phyloP scores from a whole-genome alignment of 2,113 vertebrate genomes.

The Loxodonta africana region DNA sequence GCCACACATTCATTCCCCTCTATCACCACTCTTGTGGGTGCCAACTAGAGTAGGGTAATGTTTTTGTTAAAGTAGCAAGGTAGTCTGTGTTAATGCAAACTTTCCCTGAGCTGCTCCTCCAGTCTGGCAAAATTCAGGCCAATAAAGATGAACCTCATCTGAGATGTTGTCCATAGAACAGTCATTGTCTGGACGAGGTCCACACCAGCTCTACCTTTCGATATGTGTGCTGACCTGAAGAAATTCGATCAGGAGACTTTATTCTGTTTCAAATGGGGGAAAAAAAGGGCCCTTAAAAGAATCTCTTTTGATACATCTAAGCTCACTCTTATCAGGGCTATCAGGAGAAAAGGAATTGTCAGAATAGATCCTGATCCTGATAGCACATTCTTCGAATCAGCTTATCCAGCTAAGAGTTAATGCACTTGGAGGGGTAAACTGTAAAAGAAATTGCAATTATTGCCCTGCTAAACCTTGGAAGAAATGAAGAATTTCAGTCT shows the following conservation, averaged over 20 bases:
- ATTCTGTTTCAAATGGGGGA: neutral
- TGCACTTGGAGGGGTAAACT: slow-evolving; percentile 22
- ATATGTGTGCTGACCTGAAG: slow-evolving; percentile 53
- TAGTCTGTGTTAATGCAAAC: neutral
- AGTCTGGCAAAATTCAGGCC: slow-evolving; percentile 67
- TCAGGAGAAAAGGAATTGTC: slow-evolving; percentile 63
- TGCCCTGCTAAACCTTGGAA: slow-evolving; percentile 71
- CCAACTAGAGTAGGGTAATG: neutral
- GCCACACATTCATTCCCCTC: neutral
- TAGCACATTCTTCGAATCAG: slow-evolving; percentile 52
- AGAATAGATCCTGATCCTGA: slow-evolving; percentile 63
- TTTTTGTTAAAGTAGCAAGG: slow-evolving; percentile 44
- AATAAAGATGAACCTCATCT: slow-evolving; percentile 33
- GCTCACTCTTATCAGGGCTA: slow-evolving; percentile 22
- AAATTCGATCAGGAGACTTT: slow-evolving; percentile 67
- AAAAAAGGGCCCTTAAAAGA: slow-evolving; percentile 19
- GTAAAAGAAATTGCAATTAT: slow-evolving; percentile 68
- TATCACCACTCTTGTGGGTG: neutral
- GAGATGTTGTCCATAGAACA: slow-evolving; percentile 22
- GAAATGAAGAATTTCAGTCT: slow-evolving; percentile 70
- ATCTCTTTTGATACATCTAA: slow-evolving; percentile 52
- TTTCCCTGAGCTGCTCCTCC: slow-evolving; percentile 23
- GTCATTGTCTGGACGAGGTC: slow-evolving; percentile 43
- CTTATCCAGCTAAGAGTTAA: slow-evolving; percentile 74
- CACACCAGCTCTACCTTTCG: slow-evolving; percentile 33